phyloP scores from a whole-genome alignment of 2,888 invertebrate species.

The Orchesellides sinensis region DNA sequence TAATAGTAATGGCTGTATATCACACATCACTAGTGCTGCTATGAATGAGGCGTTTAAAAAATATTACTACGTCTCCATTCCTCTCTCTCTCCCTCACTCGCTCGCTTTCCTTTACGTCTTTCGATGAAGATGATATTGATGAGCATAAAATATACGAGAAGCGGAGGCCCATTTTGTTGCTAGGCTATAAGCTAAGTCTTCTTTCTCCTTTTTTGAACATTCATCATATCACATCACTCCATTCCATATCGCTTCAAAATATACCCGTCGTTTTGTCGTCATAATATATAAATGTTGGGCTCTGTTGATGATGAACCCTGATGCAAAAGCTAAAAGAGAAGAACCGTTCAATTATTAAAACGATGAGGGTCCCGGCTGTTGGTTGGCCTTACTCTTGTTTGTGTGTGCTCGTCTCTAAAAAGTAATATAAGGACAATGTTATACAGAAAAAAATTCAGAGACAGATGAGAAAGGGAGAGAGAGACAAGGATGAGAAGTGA shows the following conservation, averaged over 20 bases:
- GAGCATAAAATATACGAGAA: constrained; percentile 49
- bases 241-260: constrained; percentile 28
- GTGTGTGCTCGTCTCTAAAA: constrained; percentile 14
- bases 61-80: constrained; percentile 47
- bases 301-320: constrained; percentile 43
- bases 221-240: constrained; percentile 58
- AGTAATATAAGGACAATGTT: constrained; percentile 14
- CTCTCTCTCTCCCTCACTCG: too few species aligned
- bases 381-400: constrained; percentile 26
- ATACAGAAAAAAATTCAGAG: too few species aligned
- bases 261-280: constrained; percentile 57
- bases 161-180: constrained; percentile 57
- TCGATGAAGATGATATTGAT: constrained; percentile 49
- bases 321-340: constrained; percentile 57
- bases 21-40: too few species aligned
- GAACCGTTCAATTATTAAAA: constrained; percentile 64
- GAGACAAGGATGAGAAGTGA: constrained; percentile 17
- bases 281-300: not conserved
- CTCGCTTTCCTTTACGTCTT: constrained; percentile 19
- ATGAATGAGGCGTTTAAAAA: constrained; percentile 59
- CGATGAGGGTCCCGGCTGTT: constrained; percentile 51
- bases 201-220: constrained; percentile 11
- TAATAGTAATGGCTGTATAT: constrained; percentile 52
- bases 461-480: constrained; percentile 4
- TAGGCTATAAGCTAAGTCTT: constrained; percentile 56